These are phyloP conservation scores for Venustoraphidia nigricollis DNA, from an alignment of 2,888 invertebrate species.

Conservation along the genomic window DNA sequence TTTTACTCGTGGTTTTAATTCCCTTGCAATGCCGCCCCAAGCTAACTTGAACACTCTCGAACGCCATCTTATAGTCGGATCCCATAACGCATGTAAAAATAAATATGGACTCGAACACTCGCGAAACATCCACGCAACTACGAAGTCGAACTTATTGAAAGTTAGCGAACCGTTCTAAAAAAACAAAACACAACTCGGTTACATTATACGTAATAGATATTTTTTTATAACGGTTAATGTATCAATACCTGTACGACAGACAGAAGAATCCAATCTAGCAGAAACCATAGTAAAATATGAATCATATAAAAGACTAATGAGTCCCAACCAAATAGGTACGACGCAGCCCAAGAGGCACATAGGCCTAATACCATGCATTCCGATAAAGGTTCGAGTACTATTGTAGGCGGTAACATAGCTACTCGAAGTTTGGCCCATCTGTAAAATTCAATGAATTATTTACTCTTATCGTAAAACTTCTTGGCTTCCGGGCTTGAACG, in stretches of 20 bases:
- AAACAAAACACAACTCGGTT: slow-evolving; percentile 8
- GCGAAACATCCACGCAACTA: slow-evolving; percentile 87
- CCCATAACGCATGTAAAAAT: slow-evolving; percentile 71
- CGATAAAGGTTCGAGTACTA: slow-evolving; percentile 83
- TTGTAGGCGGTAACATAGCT: slow-evolving; percentile 87
- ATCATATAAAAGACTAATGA: slow-evolving; percentile 82
- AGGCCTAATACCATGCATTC: slow-evolving; percentile 90
- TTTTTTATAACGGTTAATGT: too few relatives aligned
- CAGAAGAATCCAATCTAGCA: slow-evolving; percentile 87
- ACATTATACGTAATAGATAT: too few relatives aligned
- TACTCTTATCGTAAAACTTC: neutral
- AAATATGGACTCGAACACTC: slow-evolving; percentile 83
- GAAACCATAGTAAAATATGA: slow-evolving; percentile 88
- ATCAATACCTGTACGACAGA: slow-evolving; percentile 59
- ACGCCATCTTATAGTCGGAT: slow-evolving; percentile 87
- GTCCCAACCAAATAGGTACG: slow-evolving; percentile 71
- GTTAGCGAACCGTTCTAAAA: slow-evolving; percentile 77
- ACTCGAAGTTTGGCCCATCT: slow-evolving; percentile 93
- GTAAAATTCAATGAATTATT: neutral
- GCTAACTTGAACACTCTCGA: slow-evolving; percentile 77
- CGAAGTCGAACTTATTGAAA: slow-evolving; percentile 88
- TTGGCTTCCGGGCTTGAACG: too few relatives aligned
- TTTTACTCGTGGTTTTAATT: slow-evolving; percentile 61
- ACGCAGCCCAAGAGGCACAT: slow-evolving; percentile 79
- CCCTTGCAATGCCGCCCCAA: slow-evolving; percentile 93